phyloP scores from a whole-genome alignment of 2,113 vertebrate species.

The Microcebus ravelobensis region DNA sequence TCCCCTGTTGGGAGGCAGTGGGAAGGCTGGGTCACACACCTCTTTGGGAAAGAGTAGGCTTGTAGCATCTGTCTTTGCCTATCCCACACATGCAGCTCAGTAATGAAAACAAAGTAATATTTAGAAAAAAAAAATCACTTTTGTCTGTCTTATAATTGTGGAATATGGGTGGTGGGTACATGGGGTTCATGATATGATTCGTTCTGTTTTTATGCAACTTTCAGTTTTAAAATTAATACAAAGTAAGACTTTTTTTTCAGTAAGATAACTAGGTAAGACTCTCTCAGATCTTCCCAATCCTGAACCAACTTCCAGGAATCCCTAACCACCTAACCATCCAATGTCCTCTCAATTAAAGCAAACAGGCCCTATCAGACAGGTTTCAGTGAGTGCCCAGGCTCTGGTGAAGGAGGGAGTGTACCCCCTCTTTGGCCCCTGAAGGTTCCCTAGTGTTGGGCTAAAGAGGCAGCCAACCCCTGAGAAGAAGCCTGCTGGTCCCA shows the following conservation, averaged over 20 bases:
- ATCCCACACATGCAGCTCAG: not conserved
- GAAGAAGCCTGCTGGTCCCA: not conserved
- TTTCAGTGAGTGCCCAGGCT: not conserved
- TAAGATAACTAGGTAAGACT: not conserved
- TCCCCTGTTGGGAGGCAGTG: no score
- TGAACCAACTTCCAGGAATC: not conserved
- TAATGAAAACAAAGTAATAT: not conserved
- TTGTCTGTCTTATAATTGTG: conserved; percentile 13
- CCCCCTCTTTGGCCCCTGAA: not conserved
- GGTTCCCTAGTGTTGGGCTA: not conserved
- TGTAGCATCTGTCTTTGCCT: not conserved
- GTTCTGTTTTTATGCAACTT: not conserved
- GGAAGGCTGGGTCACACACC: not conserved
- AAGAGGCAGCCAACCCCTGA: not conserved
- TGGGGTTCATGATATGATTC: not conserved
- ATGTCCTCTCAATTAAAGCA: not conserved
- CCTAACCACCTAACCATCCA: no score
- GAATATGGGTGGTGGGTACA: not conserved
- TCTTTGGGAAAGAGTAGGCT: not conserved
- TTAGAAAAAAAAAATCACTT: not conserved
- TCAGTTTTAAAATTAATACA: not conserved
- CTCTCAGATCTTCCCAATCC: not conserved
- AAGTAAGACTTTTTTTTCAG: not conserved
- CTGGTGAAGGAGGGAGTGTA: not conserved
- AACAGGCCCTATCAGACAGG: not conserved